Evolutionary conservation across 2,797 vertebrate genomes (phyloP), one percentile per base, ranked within the genome.

Genomic region (Anas georgica): DNA sequence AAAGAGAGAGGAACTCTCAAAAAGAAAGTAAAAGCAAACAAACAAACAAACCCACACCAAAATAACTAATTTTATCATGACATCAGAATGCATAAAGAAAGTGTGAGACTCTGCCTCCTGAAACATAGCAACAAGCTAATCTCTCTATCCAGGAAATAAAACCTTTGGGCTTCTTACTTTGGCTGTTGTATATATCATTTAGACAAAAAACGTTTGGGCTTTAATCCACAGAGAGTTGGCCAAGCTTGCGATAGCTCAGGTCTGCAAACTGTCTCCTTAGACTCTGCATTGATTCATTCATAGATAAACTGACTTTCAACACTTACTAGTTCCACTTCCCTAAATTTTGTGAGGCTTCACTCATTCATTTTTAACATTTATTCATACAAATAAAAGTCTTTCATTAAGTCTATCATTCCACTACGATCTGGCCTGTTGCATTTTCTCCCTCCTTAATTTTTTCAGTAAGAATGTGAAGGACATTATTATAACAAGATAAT

Each of bases 311-410:
- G 43, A 43, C 46, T 91, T 90, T 12, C 85, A 80, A 58, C 37
- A 15, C 23, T 86, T 81, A 33, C n/a, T 64, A 2, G 3, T 48
- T 70, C 60, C 10, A 17, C 50, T n/a, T 8, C 18, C 22, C 5
- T 7, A 23, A 6, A 4, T 41, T 90, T 60, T 85, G 37, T 64
- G 29, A 74, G 18, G 43, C 62, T 85, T 81, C 64, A 17, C 60
- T 90, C 80, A 94, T 74, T 91, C 45, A 81, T 68, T 83, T 91
- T 76, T 11, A 26, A 81, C 80, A 77, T 87, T 82, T 94, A 46
- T 94, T 83, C 82, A 17, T 28, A 55, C 35, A 7, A 79, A 18
- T 59, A 60, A 58, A 33, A 67, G 73, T 54, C 43, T 75, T 72
- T 48, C 84, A 25, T 15, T 60, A 52, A 52, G 25, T 28, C 26